These are phyloP conservation scores for Sarcophaga bullata DNA, from an alignment of 1,140 invertebrate species.

Conservation along the genomic window DNA sequence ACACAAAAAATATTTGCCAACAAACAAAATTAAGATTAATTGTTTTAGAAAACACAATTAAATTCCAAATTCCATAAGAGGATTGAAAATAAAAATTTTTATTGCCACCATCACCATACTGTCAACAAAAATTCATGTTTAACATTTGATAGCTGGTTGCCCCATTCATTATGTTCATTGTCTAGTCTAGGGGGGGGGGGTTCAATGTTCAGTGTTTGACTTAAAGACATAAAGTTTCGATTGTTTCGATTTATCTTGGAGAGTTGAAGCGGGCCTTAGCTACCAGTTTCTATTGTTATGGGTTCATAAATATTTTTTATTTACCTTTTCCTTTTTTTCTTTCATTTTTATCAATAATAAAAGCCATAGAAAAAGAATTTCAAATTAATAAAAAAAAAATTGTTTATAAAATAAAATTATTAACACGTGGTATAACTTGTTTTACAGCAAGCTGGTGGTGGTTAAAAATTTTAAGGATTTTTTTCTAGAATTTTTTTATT, in stretches of 20 bases:
- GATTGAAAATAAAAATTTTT: no score
- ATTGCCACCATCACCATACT: no score
- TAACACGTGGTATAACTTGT: no score
- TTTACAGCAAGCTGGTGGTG: no score
- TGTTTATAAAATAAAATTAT: no score
- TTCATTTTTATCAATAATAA: neutral
- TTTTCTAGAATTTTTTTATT: no score
- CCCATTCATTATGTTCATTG: no score
- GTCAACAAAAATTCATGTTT: neutral
- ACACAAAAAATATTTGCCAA: conserved; percentile 10
- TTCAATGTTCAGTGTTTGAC: neutral
- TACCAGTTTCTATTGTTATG: neutral
- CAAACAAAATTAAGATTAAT: conserved; percentile 34
- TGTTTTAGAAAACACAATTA: neutral
- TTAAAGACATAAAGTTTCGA: neutral
- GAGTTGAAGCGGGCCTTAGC: neutral
- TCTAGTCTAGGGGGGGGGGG: no score
- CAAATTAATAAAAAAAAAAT: no score
- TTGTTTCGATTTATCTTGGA: neutral
- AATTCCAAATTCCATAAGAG: neutral
- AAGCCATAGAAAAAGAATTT: neutral
- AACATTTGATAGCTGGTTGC: neutral
- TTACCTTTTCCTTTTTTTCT: neutral
- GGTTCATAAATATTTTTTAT: no score
- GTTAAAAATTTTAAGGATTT: no score